Evolutionary conservation across 2,888 invertebrate species (phyloP), one percentile per base, ranked within the genome.

Genomic region (Lycaena phlaeas): DNA sequence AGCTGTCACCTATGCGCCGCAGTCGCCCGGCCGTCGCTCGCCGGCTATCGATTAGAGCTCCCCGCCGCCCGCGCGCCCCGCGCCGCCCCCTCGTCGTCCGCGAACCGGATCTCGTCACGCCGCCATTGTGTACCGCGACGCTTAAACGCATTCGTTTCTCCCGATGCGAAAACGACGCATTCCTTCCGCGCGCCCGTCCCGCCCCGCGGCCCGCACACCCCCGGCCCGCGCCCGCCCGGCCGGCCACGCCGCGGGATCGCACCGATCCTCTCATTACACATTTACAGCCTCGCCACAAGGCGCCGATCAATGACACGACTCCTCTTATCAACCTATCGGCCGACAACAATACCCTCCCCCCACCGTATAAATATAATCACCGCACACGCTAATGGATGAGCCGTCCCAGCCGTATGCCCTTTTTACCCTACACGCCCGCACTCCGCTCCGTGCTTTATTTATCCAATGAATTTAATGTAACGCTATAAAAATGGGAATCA

Each of bases 81-180:
- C 65, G 65, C 61, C 65, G 65, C 61, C 11, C 72, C 74, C 75
- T 64, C 70, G 64, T 68, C 72, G 68, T 75, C 78, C 78, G 79
- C 79, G 82, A 81, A 81, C 82, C 82, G 82, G 82, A 81, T 84
- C 81, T 82, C 82, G 82, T 84, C 82, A 81, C 82, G 81, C 81
- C 81, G 82, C 82, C 81, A 81, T 82, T 82, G 82, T 82, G 76
- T 82, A 81, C 79, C 81, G 81, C 82, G 82, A 81, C 78, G 81
- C 82, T 82, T 82, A 81, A 81, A 81, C 82, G 82, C 82, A 84
- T 84, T 84, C 82, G 82, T 82, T 84, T 84, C 82, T 84, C 82
- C 82, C 81, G 81, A 82, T 84, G 82, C 82, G 82, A 84, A 82
- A 82, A 82, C 82, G 82, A 82, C 82, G 82, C 82, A 82, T 82